A percentile compares a stretch with the other conserved stretches of the same genome.
Evolutionary conservation across 2,797 vertebrate species (phyloP).

Genomic region (Acanthurus leucopareius): DNA sequence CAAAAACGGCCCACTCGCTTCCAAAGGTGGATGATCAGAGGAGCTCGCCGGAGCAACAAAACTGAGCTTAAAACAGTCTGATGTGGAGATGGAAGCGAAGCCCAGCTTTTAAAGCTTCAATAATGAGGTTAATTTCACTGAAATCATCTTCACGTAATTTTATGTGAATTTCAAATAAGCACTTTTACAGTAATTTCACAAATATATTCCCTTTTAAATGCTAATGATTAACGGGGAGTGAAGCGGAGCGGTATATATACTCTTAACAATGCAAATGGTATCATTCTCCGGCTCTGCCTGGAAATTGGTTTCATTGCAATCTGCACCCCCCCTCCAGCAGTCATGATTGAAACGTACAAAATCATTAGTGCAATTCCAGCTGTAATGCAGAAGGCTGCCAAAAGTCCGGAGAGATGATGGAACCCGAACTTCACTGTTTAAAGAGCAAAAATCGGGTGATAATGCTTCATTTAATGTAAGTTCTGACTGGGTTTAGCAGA

Average conservation of each 20-base stretch:
- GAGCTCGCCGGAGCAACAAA: conserved; percentile 7
- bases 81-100: conserved; percentile 7
- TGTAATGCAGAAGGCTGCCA: conserved; percentile 3
- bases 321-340: not conserved
- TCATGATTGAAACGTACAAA: conserved; percentile 12
- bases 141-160: conserved; percentile 42
- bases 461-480: not conserved
- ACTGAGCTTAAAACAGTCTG: conserved; percentile 26
- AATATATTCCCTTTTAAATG: conserved; percentile 35
- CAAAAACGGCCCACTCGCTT: conserved; percentile 35
- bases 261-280: conserved; percentile 10
- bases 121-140: conserved; percentile 45
- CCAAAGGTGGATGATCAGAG: conserved; percentile 52
- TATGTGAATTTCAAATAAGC: conserved; percentile 24
- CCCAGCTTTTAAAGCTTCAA: conserved; percentile 17
- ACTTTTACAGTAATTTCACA: conserved; percentile 32
- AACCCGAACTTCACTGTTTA: conserved; percentile 18
- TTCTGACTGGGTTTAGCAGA: not conserved
- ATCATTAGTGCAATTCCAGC: conserved; percentile 32
- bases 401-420: not conserved
- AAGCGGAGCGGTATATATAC: not conserved
- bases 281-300: conserved; percentile 1
- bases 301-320: conserved; percentile 42
- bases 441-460: conserved; percentile 9
- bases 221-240: conserved; percentile 34